These are phyloP conservation scores for Cephus rjabovi DNA, from an alignment of 2,888 invertebrate species.

Conservation along the genomic window DNA sequence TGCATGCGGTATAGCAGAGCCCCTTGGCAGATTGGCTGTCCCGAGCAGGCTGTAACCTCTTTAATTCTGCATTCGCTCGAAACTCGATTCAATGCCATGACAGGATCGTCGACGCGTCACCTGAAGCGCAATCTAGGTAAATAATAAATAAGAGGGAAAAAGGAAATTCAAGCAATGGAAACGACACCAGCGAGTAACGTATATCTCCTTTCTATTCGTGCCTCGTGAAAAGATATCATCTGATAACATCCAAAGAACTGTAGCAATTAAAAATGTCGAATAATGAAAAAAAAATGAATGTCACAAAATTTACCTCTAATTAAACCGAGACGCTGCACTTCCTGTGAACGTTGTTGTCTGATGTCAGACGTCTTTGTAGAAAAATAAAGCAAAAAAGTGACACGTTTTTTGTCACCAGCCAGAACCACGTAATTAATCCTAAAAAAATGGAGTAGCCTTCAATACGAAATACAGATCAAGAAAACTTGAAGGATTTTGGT, in stretches of 20 bases:
- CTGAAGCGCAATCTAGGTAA: background rate
- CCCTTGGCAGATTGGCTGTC: conserved; percentile 27
- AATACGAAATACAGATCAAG: background rate
- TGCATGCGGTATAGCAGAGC: background rate
- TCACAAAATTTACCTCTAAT: background rate
- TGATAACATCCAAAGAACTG: background rate
- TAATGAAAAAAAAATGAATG: background rate
- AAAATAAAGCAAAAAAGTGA: too few relatives aligned
- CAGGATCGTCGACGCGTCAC: conserved; percentile 20
- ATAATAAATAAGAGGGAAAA: background rate
- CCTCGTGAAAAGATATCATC: background rate
- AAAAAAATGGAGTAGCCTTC: background rate
- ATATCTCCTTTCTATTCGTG: background rate
- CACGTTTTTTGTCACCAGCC: background rate
- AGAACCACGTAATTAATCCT: background rate
- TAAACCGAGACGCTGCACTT: background rate
- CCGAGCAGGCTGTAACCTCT: conserved; percentile 24
- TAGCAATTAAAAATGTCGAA: background rate
- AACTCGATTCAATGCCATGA: conserved; percentile 24
- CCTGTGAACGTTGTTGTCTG: too few relatives aligned
- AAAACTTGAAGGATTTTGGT: conserved; percentile 3
- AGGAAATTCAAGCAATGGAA: background rate
- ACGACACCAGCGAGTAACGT: background rate
- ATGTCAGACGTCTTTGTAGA: too few relatives aligned
- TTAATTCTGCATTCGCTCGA: conserved; percentile 31